Evolutionary conservation across 2,888 invertebrate species (phyloP), one percentile per base, ranked within the genome.

Genomic region (Eugnorisma glareosa): DNA sequence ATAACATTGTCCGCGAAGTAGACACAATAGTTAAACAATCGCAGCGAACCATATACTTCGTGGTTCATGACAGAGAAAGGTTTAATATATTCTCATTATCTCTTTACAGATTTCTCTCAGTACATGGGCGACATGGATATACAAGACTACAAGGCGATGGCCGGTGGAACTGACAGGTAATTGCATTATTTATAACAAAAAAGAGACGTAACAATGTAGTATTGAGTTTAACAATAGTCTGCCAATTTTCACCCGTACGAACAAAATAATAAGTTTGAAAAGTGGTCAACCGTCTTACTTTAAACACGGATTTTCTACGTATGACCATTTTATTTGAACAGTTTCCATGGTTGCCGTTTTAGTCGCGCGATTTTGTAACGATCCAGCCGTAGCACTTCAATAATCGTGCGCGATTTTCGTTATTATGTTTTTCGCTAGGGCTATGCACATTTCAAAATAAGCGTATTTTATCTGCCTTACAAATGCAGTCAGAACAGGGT

Each of bases 101-200:
- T 84, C 69, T 85, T 93, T 94, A 7, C 95, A 96, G 96, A 94
- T 94, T 96, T 95, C 91, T 93, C 95, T 87, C 95, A 96, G 90
- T 96, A 94, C 86, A 95, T 96, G 90, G 96, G 94, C 76, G 96
- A 96, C 86, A 95, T 96, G 95, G 96, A 96, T 84, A 92, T 96
- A 89, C 94, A 95, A 90, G 96, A 96, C 86, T 96, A 92, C 90
- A 95, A 95, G 86, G 85, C 91, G 64, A 91, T 96, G 88, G 86
- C 95, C 61, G 94, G 92, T 85, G 94, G 90, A 88, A 94, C 93
- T 91, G 96, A 96, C 93, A 96, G 96, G 96, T 95, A 79, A 90
- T 93, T 89, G n/a, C 13, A 15, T 21, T 45, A 28, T 35, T 18
- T 43, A 10, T 5, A 11, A 13, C 21, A 51, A n/a, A 37, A 28